Base-by-base conservation (phyloP, 2,888 invertebrate species). In the Ichneumon xanthorius region DNA sequence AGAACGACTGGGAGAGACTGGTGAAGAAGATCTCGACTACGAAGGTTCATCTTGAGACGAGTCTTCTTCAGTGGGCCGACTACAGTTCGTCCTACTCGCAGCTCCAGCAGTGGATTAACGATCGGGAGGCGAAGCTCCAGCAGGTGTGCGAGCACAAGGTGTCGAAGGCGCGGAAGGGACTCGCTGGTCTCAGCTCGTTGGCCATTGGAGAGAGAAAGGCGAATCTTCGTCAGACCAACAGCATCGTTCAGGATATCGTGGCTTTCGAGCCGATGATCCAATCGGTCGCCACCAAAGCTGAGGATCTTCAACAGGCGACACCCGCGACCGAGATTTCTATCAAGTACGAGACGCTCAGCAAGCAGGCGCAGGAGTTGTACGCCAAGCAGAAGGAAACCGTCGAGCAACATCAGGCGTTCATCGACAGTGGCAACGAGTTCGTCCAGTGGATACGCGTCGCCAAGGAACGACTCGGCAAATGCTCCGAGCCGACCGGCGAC, bases 251-350 rank as follows among this genome's bases (percentile, higher is more conserved):
- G 95, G 99, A 99, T 94, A 99, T 99, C 92, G 98, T 98, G 88
- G 98, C 98, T 76, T 98, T 99, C 94, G 98, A 99, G 94, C 99
- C 99, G 73, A 98, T 99, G 98, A 98, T 99, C 90, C 98, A 98
- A 94, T 98, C 98, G 63, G 98, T 99, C 58, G 97, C 98, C 79
- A 97, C 97, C 76, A 99, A 99, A 95, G 99, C 98, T 87, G 98
- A 98, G 89, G 98, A 98, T 94, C 95, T 99, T 89, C 97, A 97
- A 94, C 98, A 98, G 94, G 97, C 97, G 85, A 97, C 97, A 78
- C 98, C 98, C 2, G 98, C 98, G 14, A 97, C 98, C 33, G 98
- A 98, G 94, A 98, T 99, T 82, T 97, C 98, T 1, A 97, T 96
- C 82, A 98, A 98, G 94, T 99, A 99, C 92, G 97, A 98, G 94